Base-by-base conservation (phyloP, 1,140 invertebrate genomes). In the Littorina saxatilis region DNA sequence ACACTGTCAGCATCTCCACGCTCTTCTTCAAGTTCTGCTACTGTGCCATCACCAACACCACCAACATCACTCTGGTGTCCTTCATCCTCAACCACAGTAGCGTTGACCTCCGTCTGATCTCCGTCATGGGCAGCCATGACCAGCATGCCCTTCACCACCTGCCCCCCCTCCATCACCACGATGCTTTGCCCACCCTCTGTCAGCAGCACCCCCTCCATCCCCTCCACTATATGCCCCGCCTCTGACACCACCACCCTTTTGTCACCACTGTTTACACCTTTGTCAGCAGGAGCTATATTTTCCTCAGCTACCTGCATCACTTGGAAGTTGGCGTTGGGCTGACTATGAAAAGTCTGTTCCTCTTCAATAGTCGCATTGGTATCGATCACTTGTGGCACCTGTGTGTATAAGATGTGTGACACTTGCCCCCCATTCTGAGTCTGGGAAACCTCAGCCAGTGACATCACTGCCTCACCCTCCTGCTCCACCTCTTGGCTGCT, bases 401-500 rank as follows among this genome's bases (percentile, higher is more conserved):
- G 37, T 9, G 68, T 37, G n/a, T 52, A 73, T 43, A 73, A 50
- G 35, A 37, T n/a, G 15, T 72, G 35, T 15, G 32, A 7, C 40
- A 73, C 70, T n/a, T 73, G 70, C 70, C 50, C 70, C 40, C 47
- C 7, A n/a, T n/a, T 50, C 20, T 39, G 39, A 11, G 37, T 27
- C 70, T 73, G 39, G 23, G 39, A 47, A 9, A 2, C 40, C 40
- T 50, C 39, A 1, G 70, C n/a, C 40, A 50, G 70, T 17, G 7
- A 23, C 39, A 47, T 47, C 23, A 27, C 40, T 50, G 7, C 35
- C 35, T 68, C 76, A 20, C 35, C 76, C 1, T 55, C 63, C 2
- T n/a, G 32, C 76, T 79, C 76, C 37, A 32, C 58, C 15, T 32
- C 58, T 29, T 79, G 76, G 43, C 76, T 79, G 63, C 76, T 79